Evolutionary conservation across 2,888 invertebrate species (phyloP), one percentile per base, ranked within the genome.

Genomic region (Tuta absoluta): DNA sequence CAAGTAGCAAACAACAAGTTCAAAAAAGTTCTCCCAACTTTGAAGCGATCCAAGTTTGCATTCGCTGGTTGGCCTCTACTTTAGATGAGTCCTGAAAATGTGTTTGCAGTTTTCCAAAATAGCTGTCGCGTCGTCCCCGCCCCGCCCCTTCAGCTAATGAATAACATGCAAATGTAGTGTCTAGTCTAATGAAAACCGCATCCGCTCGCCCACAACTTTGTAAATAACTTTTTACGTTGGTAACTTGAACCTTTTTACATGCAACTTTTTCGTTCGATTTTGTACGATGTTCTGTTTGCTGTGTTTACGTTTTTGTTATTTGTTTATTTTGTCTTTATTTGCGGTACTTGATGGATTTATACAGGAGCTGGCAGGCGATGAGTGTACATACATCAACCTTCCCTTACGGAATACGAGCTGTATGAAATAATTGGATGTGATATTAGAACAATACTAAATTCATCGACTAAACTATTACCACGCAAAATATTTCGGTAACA

Each of bases 161-260:
- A 87, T 87, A 87, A 83, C 85, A 88, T 88, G 87, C 87, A 87
- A 89, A 89, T 88, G 79, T 73, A 76, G 71, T 73, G 80, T 79
- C 33, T 33, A 33, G 33, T 10, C 33, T 33, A 87, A 88, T 86
- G 85, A 87, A 86, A 87, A 82, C 85, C 84, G 78, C 80, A 65
- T 67, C 53, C 57, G 37, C 56, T 60, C 62, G 38, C 45, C 59
- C 24, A 23, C 59, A 58, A 58, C 65, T 65, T 65, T 51, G 57
- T 65, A 61, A 64, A 61, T 56, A 65, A 65, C 59, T 65, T 65
- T 51, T 65, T 65, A 49, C 61, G 60, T 24, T 28, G 48, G 23
- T 4, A 48, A 61, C 48, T 61, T 48, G 60, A 45, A 10, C 49
- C n/a, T 61, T 61, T 61, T 49, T 61, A 49, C 61, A 49, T 49